Conservation (phyloP, 1,140 invertebrate species). For the Ericerus pela region DNA sequence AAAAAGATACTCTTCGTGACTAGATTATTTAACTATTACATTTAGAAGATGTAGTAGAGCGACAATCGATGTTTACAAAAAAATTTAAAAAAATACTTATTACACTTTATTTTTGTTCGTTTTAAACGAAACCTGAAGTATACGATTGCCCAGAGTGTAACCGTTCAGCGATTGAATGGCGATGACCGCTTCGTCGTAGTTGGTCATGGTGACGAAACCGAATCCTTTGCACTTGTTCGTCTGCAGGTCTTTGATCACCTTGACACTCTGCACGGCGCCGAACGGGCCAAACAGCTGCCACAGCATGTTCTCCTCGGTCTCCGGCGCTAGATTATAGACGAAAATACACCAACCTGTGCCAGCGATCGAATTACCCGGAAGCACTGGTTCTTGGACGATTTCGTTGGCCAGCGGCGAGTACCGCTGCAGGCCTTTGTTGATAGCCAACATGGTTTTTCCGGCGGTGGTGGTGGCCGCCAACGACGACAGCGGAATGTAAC, state of each 20-base stretch:
- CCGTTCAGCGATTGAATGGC: constrained; percentile 97
- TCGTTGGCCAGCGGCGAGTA: constrained; percentile 91
- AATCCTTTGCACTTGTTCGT: constrained; percentile 99
- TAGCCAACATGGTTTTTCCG: constrained; percentile 69
- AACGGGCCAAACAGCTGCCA: constrained; percentile 99
- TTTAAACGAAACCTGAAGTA: constrained; percentile 97
- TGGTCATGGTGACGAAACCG: constrained; percentile 99
- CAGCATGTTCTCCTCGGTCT: constrained; percentile 94
- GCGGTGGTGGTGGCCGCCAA: constrained; percentile 30
- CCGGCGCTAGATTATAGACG: constrained; percentile 94
- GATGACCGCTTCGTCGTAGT: constrained; percentile 94
- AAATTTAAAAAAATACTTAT: background rate
- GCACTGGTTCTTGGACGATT: constrained; percentile 70
- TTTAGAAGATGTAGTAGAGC: background rate
- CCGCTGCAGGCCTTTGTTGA: constrained; percentile 70
- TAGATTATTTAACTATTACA: background rate
- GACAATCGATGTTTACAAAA: background rate
- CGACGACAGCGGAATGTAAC: constrained; percentile 44
- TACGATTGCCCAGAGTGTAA: constrained; percentile 89
- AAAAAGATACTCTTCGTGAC: background rate
- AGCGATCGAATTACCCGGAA: constrained; percentile 64
- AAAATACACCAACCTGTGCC: constrained; percentile 95
- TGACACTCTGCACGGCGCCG: constrained; percentile 95
- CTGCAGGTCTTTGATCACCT: constrained; percentile 91
- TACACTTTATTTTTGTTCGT: constrained; percentile 67